A percentile compares a stretch with the other conserved stretches of the same genome.
These are phyloP conservation scores for Cheilosia vernalis DNA, from an alignment of 2,888 invertebrate species.

Conservation along the genomic window DNA sequence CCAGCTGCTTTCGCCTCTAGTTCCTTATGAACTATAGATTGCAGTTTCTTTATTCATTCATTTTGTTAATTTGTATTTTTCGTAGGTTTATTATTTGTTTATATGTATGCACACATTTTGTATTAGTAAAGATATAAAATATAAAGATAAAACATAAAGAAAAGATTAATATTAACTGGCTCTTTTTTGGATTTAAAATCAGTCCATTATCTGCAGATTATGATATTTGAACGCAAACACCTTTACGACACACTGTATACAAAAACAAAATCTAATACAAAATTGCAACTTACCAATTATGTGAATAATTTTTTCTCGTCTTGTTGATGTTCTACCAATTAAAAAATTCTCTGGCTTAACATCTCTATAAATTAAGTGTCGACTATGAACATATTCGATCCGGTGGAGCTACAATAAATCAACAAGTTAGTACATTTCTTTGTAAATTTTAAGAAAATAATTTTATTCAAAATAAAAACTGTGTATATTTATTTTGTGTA, in stretches of 20 bases:
- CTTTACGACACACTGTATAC: neutral
- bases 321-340: conserved; percentile 98
- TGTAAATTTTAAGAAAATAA: conserved; percentile 19
- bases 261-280: neutral
- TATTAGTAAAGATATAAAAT: no score
- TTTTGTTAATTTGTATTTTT: no score
- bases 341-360: conserved; percentile 99
- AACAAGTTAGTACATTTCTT: conserved; percentile 22
- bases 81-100: no score
- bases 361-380: conserved; percentile 99
- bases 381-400: conserved; percentile 99
- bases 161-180: no score
- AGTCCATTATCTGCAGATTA: no score
- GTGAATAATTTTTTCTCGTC: conserved; percentile 99
- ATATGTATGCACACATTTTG: no score
- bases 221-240: conserved; percentile 6
- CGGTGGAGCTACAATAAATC: conserved; percentile 91
- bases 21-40: no score
- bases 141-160: no score
- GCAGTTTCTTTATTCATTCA: no score
- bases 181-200: no score
- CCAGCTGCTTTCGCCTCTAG: no score
- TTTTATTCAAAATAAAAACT: conserved; percentile 21
- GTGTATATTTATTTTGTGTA: neutral
- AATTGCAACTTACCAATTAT: conserved; percentile 91